Evolutionary conservation across 2,888 invertebrate genomes (phyloP), one percentile per base, ranked within the genome.

Genomic region (Hydrotaea cyrtoneurina): DNA sequence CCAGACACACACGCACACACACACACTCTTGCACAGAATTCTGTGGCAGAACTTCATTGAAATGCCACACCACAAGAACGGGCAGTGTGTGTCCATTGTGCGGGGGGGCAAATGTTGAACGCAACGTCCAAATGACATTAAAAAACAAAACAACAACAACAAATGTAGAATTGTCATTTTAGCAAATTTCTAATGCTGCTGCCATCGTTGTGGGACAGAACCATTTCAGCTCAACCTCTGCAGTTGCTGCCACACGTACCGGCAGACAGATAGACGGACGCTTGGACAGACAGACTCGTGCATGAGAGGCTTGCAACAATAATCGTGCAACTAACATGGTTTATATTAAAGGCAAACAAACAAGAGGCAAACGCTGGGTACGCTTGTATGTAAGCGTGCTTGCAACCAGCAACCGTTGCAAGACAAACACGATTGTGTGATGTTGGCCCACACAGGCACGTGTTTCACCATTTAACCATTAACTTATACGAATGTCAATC

Each of bases 401-500:
- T 1, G 11, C 39, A n/a, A 69, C 31, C 19, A 36, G 17, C 31
- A 31, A 31, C 31, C 31, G 31, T n/a, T 43, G 21, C 21, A 21
- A 15, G 39, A 23, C 39, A n/a, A 66, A 59, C 57, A 69, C 31
- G 78, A 46, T 23, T 78, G 78, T 69, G 69, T 73, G 71, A 66
- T 55, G 69, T 62, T 81, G 76, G 76, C 71, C 76, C 72, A 81
- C 77, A 78, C 81, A 66, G 73, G 64, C 64, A 64, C 73, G 64
- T 78, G 66, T 78, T 82, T 78, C 26, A 74, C 73, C 57, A 78
- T 82, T 82, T 76, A 59, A 46, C 71, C 76, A 76, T 80, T 80
- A 66, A 46, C 46, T 31, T 71, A 72, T 66, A 66, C 71, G 73
- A 82, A 78, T 78, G 78, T 78, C 82, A 82, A 82, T 82, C 78